Evolutionary conservation across 2,888 invertebrate genomes (phyloP).

Genomic region (Torymus texanus): DNA sequence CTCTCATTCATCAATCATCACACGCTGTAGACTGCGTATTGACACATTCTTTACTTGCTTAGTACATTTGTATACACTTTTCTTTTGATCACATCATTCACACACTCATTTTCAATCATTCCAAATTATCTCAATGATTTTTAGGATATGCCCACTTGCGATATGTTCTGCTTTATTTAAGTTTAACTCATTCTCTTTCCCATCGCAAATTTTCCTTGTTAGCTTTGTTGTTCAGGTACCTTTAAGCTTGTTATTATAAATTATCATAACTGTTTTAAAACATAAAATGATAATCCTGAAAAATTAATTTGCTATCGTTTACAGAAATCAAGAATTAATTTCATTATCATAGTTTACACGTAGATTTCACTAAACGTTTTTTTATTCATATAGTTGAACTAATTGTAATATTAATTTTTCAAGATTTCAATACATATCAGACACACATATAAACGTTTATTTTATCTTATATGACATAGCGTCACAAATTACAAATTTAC

Average conservation of each 20-base stretch:
- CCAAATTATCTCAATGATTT: slow-evolving; percentile 46
- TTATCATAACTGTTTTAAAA: slow-evolving; percentile 26
- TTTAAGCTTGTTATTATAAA: slow-evolving; percentile 64
- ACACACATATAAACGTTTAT: slow-evolving; percentile 23
- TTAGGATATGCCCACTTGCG: slow-evolving; percentile 70
- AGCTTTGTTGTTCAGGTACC: slow-evolving; percentile 69
- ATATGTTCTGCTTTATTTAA: slow-evolving; percentile 66
- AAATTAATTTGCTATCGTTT: slow-evolving; percentile 11
- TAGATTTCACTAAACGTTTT: no score
- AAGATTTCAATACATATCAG: slow-evolving; percentile 18
- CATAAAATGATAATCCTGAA: slow-evolving; percentile 15
- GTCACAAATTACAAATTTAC: slow-evolving; percentile 18
- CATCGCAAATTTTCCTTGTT: slow-evolving; percentile 61
- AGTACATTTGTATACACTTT: slow-evolving; percentile 29
- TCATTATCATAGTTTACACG: no score
- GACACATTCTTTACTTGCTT: slow-evolving; percentile 40
- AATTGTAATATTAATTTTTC: slow-evolving; percentile 12
- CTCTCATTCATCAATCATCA: slow-evolving; percentile 17
- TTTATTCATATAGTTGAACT: no score
- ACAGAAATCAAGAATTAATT: no score
- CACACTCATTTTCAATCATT: slow-evolving; percentile 15
- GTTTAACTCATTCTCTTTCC: slow-evolving; percentile 48
- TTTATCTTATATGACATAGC: slow-evolving; percentile 19
- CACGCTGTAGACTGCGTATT: slow-evolving; percentile 57
- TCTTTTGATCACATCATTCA: slow-evolving; percentile 25